phyloP scores from a whole-genome alignment of 1,140 invertebrate genomes.

The Dryas iulia region DNA sequence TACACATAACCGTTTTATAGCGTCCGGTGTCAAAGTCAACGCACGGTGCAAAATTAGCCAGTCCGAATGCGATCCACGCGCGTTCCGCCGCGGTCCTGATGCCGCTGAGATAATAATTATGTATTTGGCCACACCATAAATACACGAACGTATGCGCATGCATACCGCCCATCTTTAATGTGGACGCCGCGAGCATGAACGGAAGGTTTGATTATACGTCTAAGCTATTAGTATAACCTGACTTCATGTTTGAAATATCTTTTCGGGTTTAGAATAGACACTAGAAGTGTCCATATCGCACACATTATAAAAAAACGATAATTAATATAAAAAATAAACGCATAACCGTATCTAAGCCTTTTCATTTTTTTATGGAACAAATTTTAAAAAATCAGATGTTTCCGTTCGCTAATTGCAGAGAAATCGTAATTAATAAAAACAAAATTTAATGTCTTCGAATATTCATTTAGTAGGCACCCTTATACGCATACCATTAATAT shows the following conservation, averaged over 20 bases:
- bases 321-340: no score
- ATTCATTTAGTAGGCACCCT: no score
- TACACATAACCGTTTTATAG: constrained; percentile 49
- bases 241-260: neutral
- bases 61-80: constrained; percentile 60
- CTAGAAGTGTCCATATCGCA: neutral
- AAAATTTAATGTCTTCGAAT: no score
- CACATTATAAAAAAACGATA: no score
- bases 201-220: constrained; percentile 14
- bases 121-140: constrained; percentile 32
- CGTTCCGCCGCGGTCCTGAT: constrained; percentile 35
- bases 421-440: no score
- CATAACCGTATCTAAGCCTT: no score
- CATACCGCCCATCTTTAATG: constrained; percentile 1
- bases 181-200: constrained; percentile 7
- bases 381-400: no score
- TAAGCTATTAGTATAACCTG: neutral
- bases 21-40: constrained; percentile 63
- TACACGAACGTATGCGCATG: constrained; percentile 18
- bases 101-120: constrained; percentile 52
- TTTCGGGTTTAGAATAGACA: neutral
- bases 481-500: no score
- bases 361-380: no score
- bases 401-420: no score
- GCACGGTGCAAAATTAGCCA: constrained; percentile 63